Base-by-base conservation (phyloP, 2,113 vertebrate species). In the Leuciscus idus region DNA sequence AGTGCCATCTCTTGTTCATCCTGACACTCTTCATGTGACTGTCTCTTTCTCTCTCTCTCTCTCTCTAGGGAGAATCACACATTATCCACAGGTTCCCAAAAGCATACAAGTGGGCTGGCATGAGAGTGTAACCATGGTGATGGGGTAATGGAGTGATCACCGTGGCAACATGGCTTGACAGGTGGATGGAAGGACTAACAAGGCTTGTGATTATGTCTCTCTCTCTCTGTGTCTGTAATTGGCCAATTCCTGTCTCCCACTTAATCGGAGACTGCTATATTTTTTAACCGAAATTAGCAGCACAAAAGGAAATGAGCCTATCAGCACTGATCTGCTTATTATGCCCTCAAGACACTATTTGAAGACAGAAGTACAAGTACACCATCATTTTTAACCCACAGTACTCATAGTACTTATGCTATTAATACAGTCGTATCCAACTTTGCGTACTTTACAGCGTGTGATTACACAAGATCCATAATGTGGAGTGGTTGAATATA, bases 121-220 rank as follows among this genome's bases (percentile, higher is more conserved):
- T 48, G 55, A 81, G 66, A 57, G 74, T 73, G 84, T 85, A 81
- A 85, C 84, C 84, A 85, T 85, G 64, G 84, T 81, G 84, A 85
- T 81, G 48, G 62, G 64, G 19, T 81, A 73, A 79, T 62, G 68
- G 68, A 85, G 75, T 52, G 78, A 81, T 86, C 55, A 46, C 79
- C 19, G 55, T 81, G 17, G 66, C 66, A 86, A 73, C 77, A 39
- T 61, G 4, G 78, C 80, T 81, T 86, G 85, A 74, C 55, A 72
- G 78, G 52, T 72, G 64, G 66, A 72, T 72, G 84, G 73, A 85
- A 66, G 61, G 30, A 26, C 23, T 85, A 66, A 85, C 50, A 36
- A 39, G 61, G 6, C 84, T 70, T 80, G 57, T 57, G 62, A 79
- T 48, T 80, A 68, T 85, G 23, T 43, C 30, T 72, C n/a, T 48